Evolutionary conservation across 2,113 vertebrate genomes (phyloP), one percentile per base, ranked within the genome.

Genomic region (Rhombomys opimus): DNA sequence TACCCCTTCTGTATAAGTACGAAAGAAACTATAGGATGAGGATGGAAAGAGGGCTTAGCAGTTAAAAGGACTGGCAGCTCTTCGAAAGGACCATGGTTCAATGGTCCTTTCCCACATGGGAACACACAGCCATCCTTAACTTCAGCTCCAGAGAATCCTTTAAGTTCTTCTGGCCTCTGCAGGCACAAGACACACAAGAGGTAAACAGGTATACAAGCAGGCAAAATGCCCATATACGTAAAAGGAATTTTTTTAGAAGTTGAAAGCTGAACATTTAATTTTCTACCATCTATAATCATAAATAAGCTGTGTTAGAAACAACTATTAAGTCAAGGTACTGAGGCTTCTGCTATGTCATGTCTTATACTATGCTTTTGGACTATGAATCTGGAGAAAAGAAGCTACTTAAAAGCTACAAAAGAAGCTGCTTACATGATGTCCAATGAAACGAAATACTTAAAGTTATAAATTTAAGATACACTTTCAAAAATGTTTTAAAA

Each of bases 381-480:
- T 93, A 67, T 7, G 54, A 57, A 68, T 93, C 67, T 96, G 63
- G 50, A 97, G 82, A 96, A 92, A 72, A 97, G 95, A 97, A 97
- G 14, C 80, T 95, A 12, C 52, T 96, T 75, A 35, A 17, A 96
- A 81, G n/a, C n/a, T n/a, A n/a, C 35, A 41, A 41, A 41, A 41
- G 41, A 41, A 41, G 41, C 41, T 41, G 41, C 41, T 41, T 35
- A 68, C 95, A 94, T 61, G 7, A 9, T 90, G 81, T 93, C 38
- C 57, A 63, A 4, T 57, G 35, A 90, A 72, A 57, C 14, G 27
- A 78, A 94, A 87, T 30, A 82, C 18, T 63, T 93, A 63, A 80
- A 95, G 81, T 2, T 57, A 86, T 41, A 89, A 54, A 91, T 81
- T 54, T 86, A 46, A 95, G 95, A 67, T 32, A 30, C 0, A 18